These are phyloP conservation scores for Geodia barretti DNA, from an alignment of 37 sponge, comb jelly and placozoan species.

Conservation along the genomic window DNA sequence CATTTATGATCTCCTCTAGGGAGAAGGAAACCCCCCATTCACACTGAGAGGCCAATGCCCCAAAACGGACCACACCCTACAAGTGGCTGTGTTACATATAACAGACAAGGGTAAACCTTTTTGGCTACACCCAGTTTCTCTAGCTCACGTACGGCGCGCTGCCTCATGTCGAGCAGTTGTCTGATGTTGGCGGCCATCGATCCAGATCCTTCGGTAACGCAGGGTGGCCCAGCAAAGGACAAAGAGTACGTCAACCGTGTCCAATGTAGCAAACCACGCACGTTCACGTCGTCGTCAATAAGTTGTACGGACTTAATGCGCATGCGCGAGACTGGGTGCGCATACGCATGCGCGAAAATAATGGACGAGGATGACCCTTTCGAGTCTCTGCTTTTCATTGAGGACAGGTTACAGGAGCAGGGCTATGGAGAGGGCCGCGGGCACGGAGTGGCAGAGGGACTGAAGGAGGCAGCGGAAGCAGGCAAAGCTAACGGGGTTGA, in stretches of 20 bases:
- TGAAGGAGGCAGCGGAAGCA: background rate
- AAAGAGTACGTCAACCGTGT: too few relatives aligned
- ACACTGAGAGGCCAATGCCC: background rate
- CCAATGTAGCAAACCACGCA: too few relatives aligned
- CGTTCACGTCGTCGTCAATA: too few relatives aligned
- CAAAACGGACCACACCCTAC: background rate
- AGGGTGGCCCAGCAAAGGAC: too few relatives aligned
- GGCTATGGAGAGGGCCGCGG: background rate
- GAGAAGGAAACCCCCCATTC: background rate
- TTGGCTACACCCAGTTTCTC: constrained; percentile 27
- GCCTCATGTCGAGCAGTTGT: background rate
- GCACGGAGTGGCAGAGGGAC: background rate
- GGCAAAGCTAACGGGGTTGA: background rate
- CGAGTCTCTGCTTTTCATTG: background rate
- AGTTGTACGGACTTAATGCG: too few relatives aligned
- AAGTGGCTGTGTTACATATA: too few relatives aligned
- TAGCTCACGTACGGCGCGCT: background rate
- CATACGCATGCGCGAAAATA: too few relatives aligned
- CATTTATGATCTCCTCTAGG: background rate
- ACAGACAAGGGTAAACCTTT: constrained; percentile 39
- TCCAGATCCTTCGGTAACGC: too few relatives aligned
- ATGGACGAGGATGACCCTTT: background rate
- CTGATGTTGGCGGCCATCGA: background rate
- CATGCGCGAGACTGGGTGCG: too few relatives aligned
- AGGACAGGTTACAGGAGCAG: background rate